Evolutionary conservation across 2,113 vertebrate species (phyloP), one percentile per base, ranked within the genome.

Genomic region (Hypomesus transpacificus): DNA sequence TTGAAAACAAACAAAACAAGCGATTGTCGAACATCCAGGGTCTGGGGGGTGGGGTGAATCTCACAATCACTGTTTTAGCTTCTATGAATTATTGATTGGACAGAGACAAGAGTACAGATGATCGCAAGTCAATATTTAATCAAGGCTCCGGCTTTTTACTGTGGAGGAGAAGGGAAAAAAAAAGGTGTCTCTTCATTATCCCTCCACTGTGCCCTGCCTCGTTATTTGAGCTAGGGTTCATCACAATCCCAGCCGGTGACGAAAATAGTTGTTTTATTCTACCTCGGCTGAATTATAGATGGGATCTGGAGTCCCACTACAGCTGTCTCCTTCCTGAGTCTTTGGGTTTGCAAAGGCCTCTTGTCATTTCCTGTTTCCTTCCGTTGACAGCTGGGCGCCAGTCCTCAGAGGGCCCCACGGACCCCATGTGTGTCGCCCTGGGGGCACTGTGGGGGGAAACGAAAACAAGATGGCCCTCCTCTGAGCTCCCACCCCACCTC

Each of bases 71-170:
- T 46, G 22, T 81, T 85, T 85, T 86, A 90, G 75, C 77, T 80
- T 31, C 17, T 82, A 80, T 90, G 84, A 90, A 90, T 89, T 88
- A 90, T 89, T 90, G 84, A 92, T 89, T 61, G 74, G 75, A 61
- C 69, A 46, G 71, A 80, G 79, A 83, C 69, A 82, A 76, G 72
- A 85, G 85, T 76, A 87, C 79, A 87, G 86, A 87, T 79, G 69
- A 88, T 81, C 20, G 4, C 5, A 6, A 82, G 87, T 90, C 89
- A 90, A 90, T 92, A 87, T 91, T 90, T 91, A 88, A 91, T 92
- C 84, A 89, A 75, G 75, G 75, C 73, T 14, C 53, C 24, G 24
- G 24, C 24, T 26, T 26, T 26, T 26, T 26, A 26, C 70, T 74
- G 67, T 75, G 54, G 81, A 73, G 74, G 73, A 85, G 79, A 76